Evolutionary conservation across 2,797 vertebrate genomes (phyloP).

Genomic region (Neostethus bicornis): DNA sequence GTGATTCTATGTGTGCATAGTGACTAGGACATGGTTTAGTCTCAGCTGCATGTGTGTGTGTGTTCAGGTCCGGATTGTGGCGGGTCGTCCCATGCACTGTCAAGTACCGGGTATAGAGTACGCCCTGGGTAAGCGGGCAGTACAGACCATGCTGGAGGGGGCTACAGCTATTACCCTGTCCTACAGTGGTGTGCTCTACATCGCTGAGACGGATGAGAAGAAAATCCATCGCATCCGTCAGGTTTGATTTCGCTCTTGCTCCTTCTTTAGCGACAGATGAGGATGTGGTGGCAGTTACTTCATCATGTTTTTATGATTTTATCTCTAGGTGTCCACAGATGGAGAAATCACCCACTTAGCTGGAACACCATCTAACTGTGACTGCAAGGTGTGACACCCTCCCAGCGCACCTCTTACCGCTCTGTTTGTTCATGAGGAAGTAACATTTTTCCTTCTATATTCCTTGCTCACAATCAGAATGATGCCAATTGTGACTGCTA

Average conservation of each 20-base stretch:
- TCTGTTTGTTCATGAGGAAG: not conserved
- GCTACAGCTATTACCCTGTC: constrained; percentile 94
- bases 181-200: constrained; percentile 94
- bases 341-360: constrained; percentile 96
- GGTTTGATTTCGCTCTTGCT: constrained; percentile 39
- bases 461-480: constrained; percentile 66
- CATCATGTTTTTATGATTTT: too few relatives aligned
- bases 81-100: constrained; percentile 96
- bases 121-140: constrained; percentile 87
- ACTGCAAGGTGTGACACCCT: constrained; percentile 86
- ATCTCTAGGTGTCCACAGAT: constrained; percentile 87
- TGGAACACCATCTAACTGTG: constrained; percentile 91
- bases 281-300: too few relatives aligned
- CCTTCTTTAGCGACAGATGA: too few relatives aligned
- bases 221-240: constrained; percentile 96
- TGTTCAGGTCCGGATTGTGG: constrained; percentile 90
- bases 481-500: constrained; percentile 99
- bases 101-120: constrained; percentile 96
- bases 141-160: constrained; percentile 94
- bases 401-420: not conserved
- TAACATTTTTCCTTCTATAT: not conserved
- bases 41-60: not conserved
- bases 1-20: too few relatives aligned
- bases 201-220: constrained; percentile 97
- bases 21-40: too few relatives aligned